A percentile compares a stretch with the other conserved stretches of the same genome.
These are phyloP conservation scores for Chromobotia macracanthus DNA, from an alignment of 2,797 vertebrate species.

Conservation along the genomic window DNA sequence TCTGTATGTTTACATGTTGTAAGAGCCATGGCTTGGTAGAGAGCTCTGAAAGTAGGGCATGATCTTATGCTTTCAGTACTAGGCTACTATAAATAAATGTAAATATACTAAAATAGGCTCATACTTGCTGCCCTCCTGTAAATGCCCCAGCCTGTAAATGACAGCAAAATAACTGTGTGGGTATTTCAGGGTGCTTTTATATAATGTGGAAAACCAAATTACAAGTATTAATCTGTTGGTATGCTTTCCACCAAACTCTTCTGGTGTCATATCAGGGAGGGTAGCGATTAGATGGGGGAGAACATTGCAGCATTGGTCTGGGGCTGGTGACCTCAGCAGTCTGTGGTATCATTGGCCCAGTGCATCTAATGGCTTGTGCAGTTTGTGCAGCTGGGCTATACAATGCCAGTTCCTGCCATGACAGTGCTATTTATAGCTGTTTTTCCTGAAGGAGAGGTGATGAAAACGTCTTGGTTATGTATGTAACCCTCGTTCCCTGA, in stretches of 20 bases:
- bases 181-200: too few relatives aligned
- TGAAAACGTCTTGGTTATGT: too few relatives aligned
- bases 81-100: not conserved
- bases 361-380: constrained; percentile 51
- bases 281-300: not conserved
- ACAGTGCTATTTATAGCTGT: constrained; percentile 62
- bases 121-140: too few relatives aligned
- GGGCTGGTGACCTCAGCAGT: constrained; percentile 66
- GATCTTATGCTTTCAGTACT: too few relatives aligned
- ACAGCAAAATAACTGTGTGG: too few relatives aligned
- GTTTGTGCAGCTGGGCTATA: constrained; percentile 64
- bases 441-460: constrained; percentile 51
- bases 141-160: too few relatives aligned
- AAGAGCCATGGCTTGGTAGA: too few relatives aligned
- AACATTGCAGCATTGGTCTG: constrained; percentile 27
- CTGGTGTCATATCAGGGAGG: too few relatives aligned
- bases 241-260: constrained; percentile 9
- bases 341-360: constrained; percentile 62
- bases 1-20: too few relatives aligned
- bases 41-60: too few relatives aligned
- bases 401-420: constrained; percentile 54
- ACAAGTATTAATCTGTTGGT: constrained; percentile 36
- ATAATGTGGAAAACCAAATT: not conserved
- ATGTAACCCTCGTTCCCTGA: too few relatives aligned
- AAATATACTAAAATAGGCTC: constrained; percentile 34